Conservation (phyloP, 2,797 vertebrate species). For the Semotilus atromaculatus region DNA sequence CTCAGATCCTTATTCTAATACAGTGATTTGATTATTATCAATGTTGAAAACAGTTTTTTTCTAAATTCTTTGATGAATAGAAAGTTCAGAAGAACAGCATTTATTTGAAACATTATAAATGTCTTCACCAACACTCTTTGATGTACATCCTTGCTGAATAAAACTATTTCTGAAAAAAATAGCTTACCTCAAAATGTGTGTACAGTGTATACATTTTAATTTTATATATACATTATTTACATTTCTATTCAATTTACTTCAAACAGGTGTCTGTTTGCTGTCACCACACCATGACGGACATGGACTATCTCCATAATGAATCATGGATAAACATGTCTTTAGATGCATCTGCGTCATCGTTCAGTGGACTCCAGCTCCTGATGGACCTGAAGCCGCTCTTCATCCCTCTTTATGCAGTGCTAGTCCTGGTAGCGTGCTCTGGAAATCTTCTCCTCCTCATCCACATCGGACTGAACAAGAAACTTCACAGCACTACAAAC, state of each 20-base stretch:
- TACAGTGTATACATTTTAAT: neutral
- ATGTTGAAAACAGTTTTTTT: neutral
- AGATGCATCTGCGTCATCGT: constrained; percentile 63
- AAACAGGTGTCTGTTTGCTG: constrained; percentile 33
- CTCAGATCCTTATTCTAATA: neutral
- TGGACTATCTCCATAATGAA: constrained; percentile 64
- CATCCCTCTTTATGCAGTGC: constrained; percentile 81
- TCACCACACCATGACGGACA: constrained; percentile 62
- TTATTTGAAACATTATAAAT: too few species aligned
- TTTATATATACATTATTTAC: neutral
- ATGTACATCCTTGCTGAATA: too few species aligned
- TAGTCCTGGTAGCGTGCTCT: constrained; percentile 81
- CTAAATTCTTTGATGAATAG: too few species aligned
- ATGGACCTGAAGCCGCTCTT: constrained; percentile 84
- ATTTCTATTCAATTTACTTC: constrained; percentile 5
- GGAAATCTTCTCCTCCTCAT: constrained; percentile 88
- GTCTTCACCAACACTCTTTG: too few species aligned
- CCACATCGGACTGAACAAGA: constrained; percentile 84
- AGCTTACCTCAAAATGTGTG: neutral
- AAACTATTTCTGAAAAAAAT: neutral
- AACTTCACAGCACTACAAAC: constrained; percentile 87
- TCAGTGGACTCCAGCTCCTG: constrained; percentile 84
- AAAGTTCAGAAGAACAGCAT: too few species aligned
- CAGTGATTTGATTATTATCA: neutral
- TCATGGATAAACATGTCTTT: constrained; percentile 70